Percentiles rank a stretch among this genome's conserved stretches.
phyloP scores from a whole-genome alignment of 2,888 invertebrate species.

The Oligia latruncula region DNA sequence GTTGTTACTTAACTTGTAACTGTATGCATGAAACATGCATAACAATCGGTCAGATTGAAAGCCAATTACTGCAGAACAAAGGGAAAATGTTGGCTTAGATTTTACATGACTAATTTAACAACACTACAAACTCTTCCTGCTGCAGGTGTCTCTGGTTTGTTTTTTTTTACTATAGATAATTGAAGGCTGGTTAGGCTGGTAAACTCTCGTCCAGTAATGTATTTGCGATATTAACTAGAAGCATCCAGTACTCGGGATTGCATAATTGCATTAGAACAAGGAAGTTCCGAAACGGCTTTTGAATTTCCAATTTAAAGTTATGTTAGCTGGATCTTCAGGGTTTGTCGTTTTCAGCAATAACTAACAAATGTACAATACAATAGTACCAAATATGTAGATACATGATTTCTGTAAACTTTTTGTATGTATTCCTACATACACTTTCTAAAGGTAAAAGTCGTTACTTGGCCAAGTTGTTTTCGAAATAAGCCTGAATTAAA shows the following conservation, averaged over 20 bases:
- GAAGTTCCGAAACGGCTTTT: neutral
- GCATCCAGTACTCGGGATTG: neutral
- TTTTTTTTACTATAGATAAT: neutral
- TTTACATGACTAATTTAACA: slow-evolving; percentile 36
- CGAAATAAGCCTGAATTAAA: neutral
- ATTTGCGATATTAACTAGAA: neutral
- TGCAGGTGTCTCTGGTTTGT: slow-evolving; percentile 12
- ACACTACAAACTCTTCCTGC: slow-evolving; percentile 5
- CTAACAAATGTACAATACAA: neutral
- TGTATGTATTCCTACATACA: neutral
- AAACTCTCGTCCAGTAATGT: neutral
- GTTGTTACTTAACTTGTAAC: slow-evolving; percentile 1
- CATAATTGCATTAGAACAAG: neutral
- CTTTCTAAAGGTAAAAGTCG: neutral
- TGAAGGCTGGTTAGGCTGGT: neutral
- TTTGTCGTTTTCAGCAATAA: neutral
- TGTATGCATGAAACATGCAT: slow-evolving; percentile 2
- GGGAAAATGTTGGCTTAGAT: slow-evolving; percentile 30
- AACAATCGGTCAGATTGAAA: slow-evolving; percentile 20
- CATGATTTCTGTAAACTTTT: neutral
- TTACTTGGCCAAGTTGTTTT: neutral
- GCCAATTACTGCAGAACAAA: slow-evolving; percentile 46
- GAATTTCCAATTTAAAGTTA: neutral
- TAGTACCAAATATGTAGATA: neutral
- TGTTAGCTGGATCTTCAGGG: neutral